Evolutionary conservation across 2,888 invertebrate species (phyloP).

Genomic region (Phymatocera aterrima): DNA sequence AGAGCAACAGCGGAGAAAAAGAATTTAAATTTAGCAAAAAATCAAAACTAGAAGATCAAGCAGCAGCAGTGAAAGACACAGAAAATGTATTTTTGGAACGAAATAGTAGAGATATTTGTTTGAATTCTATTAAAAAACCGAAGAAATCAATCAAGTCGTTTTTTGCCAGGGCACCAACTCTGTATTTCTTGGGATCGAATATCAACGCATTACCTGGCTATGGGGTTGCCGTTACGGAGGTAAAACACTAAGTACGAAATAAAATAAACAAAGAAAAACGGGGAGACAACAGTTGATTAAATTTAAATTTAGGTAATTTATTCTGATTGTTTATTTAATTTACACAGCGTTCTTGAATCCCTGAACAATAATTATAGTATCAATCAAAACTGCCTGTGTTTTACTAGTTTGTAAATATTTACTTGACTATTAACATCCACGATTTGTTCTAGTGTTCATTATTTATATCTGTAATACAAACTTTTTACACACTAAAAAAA

Average conservation of each 20-base stretch:
- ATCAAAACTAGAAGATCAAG: background rate
- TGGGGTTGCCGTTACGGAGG: constrained; percentile 53
- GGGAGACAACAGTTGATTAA: background rate
- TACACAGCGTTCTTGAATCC: background rate
- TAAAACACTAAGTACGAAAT: background rate
- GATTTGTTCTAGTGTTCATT: too few relatives aligned
- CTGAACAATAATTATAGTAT: background rate
- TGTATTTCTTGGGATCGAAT: constrained; percentile 68
- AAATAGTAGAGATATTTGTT: background rate
- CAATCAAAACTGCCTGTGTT: too few relatives aligned
- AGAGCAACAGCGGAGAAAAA: constrained; percentile 23
- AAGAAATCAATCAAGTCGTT: constrained; percentile 63
- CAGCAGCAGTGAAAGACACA: background rate
- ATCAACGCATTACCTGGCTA: constrained; percentile 68
- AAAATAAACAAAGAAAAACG: background rate
- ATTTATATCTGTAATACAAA: too few relatives aligned
- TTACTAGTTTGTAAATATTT: background rate
- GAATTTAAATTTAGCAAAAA: constrained; percentile 19
- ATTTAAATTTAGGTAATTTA: constrained; percentile 23
- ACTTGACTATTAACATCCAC: background rate
- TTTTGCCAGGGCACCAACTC: constrained; percentile 61
- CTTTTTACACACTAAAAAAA: too few relatives aligned
- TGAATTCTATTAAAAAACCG: constrained; percentile 49
- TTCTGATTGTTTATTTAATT: constrained; percentile 21
- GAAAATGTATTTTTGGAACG: constrained; percentile 7